Evolutionary conservation across 2,888 invertebrate species (phyloP), one percentile per base, ranked within the genome.

Genomic region (Charanyca ferruginea): DNA sequence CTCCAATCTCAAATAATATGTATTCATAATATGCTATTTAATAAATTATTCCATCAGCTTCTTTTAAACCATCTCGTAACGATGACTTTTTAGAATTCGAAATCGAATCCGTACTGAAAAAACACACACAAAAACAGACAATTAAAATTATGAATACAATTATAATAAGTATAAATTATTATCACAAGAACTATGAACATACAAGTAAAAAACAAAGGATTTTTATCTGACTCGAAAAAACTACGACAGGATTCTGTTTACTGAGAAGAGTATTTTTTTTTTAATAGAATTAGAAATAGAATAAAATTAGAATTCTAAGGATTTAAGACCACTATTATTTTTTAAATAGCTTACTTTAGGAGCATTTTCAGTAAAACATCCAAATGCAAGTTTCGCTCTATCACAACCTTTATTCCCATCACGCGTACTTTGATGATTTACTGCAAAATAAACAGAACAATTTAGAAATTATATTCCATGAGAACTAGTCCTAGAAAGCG

Each of bases 401-500:
- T 91, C 90, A 61, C 92, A 93, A 0, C 89, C 89, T 69, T 87
- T 89, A 0, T 84, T 81, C 0, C 85, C 90, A 22, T 91, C 91
- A 7, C 62, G 79, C 0, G 86, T 85, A 41, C 74, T 81, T 49
- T 85, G 79, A 6, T 88, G 83, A 41, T 92, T 92, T 2, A 92
- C 92, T 92, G 85, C 20, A 83, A 85, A 57, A 54, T 5, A 25
- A 5, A 60, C 1, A 35, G 20, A 48, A 23, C 0, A 1, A 22
- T 42, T 18, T n/a, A 13, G 0, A 38, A 3, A 16, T 9, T 16
- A 3, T 4, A 5, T 3, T 35, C 13, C 4, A 35, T 3, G 35
- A 35, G 35, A 11, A 35, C 35, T 28, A 6, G 28, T 8, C 8
- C 8, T 28, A 28, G 28, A 28, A 28, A 28, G 28, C 1, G 8